Evolutionary conservation across 2,888 invertebrate genomes (phyloP).

Genomic region (Pedicia rivosa): DNA sequence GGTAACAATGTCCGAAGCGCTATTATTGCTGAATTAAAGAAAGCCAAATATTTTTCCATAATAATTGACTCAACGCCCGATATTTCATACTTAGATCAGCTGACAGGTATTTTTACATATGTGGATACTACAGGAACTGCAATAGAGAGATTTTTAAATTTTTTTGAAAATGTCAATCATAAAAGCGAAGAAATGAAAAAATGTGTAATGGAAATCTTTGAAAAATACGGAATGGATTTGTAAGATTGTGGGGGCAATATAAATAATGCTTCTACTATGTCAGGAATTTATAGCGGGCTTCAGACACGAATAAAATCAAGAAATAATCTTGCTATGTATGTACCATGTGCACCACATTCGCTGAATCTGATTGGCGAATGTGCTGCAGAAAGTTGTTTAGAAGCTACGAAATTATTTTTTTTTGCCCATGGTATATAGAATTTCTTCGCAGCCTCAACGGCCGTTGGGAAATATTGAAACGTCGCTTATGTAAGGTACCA

Average conservation of each 20-base stretch:
- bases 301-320: conserved; percentile 18
- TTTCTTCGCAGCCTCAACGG: conserved; percentile 8
- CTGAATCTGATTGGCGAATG: conserved; percentile 17
- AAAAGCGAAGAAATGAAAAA: conserved; percentile 2
- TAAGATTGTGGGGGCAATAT: conserved; percentile 16
- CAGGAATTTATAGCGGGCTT: conserved; percentile 18
- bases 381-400: conserved; percentile 7
- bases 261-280: conserved; percentile 20
- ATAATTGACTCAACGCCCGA: too few relatives aligned
- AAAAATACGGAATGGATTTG: not conserved
- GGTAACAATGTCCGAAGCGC: not conserved
- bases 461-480: conserved; percentile 7
- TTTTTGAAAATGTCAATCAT: conserved; percentile 1
- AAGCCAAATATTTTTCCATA: too few relatives aligned
- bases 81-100: too few relatives aligned
- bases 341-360: conserved; percentile 19
- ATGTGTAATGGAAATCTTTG: not conserved
- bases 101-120: too few relatives aligned
- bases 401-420: conserved; percentile 6
- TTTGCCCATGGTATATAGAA: conserved; percentile 7
- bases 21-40: not conserved
- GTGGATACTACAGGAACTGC: not conserved
- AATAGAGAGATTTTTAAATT: not conserved
- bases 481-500: not conserved
- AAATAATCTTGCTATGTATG: conserved; percentile 18